Evolutionary conservation across 2,888 invertebrate genomes (phyloP).

Genomic region (Synergus umbraculus): DNA sequence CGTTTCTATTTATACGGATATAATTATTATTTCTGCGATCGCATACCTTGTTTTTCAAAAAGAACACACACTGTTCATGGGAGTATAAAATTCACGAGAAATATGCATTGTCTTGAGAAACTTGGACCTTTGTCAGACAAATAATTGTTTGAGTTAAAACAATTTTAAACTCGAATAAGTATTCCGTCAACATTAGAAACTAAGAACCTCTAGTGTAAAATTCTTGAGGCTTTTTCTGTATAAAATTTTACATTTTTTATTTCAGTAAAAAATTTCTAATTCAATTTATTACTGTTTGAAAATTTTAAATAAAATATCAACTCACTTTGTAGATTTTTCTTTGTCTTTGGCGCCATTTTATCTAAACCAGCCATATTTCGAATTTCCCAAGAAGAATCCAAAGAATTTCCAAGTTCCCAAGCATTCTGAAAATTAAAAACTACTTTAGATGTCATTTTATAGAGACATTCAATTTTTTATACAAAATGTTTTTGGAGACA

Average conservation of each 20-base stretch:
- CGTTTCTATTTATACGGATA: constrained; percentile 37
- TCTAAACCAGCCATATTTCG: constrained; percentile 82
- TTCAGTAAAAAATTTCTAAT: too few relatives aligned
- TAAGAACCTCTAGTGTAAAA: neutral
- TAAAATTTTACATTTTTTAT: neutral
- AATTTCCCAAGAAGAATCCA: constrained; percentile 74
- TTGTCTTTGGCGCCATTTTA: constrained; percentile 77
- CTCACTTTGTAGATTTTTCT: constrained; percentile 61
- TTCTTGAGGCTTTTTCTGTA: neutral
- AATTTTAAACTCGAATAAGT: neutral
- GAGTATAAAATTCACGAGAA: neutral
- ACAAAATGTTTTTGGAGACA: too few relatives aligned
- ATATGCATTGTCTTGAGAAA: neutral
- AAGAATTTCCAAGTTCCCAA: constrained; percentile 79
- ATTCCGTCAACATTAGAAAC: neutral
- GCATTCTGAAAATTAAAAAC: constrained; percentile 78
- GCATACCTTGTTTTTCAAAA: neutral
- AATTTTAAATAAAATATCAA: constrained; percentile 31
- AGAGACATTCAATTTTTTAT: neutral
- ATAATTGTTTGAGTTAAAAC: neutral
- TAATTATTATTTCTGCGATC: constrained; percentile 1
- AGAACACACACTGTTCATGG: neutral
- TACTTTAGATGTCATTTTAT: constrained; percentile 5
- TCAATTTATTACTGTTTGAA: too few relatives aligned
- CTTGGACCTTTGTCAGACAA: neutral